Conservation (phyloP, 2,888 invertebrate genomes). For the Arctia plantaginis region DNA sequence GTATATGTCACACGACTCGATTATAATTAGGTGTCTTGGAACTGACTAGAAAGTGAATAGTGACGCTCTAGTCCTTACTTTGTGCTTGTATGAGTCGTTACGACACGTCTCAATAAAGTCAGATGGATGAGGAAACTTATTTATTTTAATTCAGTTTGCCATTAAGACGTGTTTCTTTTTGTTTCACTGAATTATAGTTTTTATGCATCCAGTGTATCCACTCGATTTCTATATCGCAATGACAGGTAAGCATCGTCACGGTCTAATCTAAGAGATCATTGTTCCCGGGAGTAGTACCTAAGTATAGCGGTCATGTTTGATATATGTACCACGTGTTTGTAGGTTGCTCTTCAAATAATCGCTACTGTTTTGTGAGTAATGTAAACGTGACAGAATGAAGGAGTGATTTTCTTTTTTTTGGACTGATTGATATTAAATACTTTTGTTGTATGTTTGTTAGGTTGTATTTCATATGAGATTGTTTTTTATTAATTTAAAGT, state of each 20-base stretch:
- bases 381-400: constrained; percentile 15
- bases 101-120: no score
- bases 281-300: constrained; percentile 36
- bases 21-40: no score
- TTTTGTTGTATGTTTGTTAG: neutral
- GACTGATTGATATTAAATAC: neutral
- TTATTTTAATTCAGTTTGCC: no score
- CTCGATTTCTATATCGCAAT: neutral
- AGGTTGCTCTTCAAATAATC: constrained; percentile 10
- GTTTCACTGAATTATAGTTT: neutral
- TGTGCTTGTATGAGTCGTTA: no score
- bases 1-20: no score
- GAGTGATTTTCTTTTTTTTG: constrained; percentile 15
- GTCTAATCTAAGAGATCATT: constrained; percentile 42
- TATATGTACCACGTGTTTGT: constrained; percentile 24
- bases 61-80: no score
- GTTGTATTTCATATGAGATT: no score
- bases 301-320: constrained; percentile 39
- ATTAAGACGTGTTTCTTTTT: neutral
- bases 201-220: neutral
- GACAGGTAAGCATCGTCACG: constrained; percentile 12
- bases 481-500: no score
- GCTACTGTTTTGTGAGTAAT: constrained; percentile 28
- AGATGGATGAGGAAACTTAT: no score
- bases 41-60: no score